Percentiles rank a stretch among this genome's conserved stretches.
Evolutionary conservation across 53 echinoderm and acorn worm species (phyloP).

Genomic region (Holothuria leucospilota): DNA sequence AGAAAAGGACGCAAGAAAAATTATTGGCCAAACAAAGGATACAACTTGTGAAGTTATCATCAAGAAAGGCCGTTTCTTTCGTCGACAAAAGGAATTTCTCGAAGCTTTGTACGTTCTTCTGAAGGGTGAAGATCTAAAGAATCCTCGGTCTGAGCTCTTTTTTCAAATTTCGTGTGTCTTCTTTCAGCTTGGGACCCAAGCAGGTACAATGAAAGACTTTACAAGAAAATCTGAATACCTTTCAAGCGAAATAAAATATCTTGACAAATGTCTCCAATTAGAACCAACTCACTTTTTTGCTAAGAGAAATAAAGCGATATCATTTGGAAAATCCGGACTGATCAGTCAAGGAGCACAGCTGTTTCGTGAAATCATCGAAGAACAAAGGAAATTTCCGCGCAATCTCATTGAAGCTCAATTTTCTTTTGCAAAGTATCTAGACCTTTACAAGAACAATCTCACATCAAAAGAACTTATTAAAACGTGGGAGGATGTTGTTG

Average conservation of each 20-base stretch:
- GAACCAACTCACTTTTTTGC: neutral
- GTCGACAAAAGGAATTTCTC: neutral
- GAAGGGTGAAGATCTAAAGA: neutral
- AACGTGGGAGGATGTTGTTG: too few relatives aligned
- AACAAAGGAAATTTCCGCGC: neutral
- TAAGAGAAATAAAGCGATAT: neutral
- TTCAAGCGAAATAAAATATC: neutral
- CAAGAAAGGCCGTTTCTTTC: conserved; percentile 10
- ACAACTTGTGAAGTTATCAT: conserved; percentile 1
- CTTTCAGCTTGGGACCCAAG: neutral
- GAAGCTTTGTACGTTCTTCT: neutral
- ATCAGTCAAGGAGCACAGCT: neutral
- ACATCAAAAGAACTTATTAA: too few relatives aligned
- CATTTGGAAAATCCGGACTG: neutral
- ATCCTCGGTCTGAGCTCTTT: neutral
- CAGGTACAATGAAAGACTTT: neutral
- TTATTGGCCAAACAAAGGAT: neutral
- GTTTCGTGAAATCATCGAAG: neutral
- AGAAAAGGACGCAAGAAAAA: neutral
- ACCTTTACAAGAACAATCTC: too few relatives aligned
- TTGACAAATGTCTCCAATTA: too few relatives aligned
- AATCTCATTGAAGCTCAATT: neutral
- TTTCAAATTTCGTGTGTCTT: neutral
- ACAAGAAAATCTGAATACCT: neutral
- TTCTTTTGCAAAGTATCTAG: neutral